Evolutionary conservation across 2,888 invertebrate genomes (phyloP).

Genomic region (Acleris holmiana): DNA sequence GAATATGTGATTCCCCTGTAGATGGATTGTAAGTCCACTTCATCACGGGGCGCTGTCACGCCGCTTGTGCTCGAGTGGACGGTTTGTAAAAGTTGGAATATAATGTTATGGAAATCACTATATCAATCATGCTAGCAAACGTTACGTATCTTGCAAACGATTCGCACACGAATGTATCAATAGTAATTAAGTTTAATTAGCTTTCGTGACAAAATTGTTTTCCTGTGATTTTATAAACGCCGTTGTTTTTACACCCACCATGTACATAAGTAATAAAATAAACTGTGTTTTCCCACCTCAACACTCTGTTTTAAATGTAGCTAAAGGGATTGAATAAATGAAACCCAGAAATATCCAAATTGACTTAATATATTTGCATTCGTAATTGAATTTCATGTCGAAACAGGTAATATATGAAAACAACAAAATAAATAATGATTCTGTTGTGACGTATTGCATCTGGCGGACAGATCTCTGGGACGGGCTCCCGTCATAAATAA

Average conservation of each 20-base stretch:
- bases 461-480: constrained; percentile 19
- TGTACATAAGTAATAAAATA: constrained; percentile 77
- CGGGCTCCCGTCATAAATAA: constrained; percentile 24
- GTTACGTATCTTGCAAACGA: constrained; percentile 63
- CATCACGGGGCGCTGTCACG: constrained; percentile 33
- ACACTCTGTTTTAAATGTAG: constrained; percentile 6
- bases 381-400: constrained; percentile 39
- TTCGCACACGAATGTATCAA: constrained; percentile 63
- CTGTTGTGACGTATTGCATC: constrained; percentile 35
- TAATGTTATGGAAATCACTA: constrained; percentile 46
- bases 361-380: constrained; percentile 39
- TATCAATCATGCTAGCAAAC: constrained; percentile 53
- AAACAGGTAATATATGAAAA: constrained; percentile 33
- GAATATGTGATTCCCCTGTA: constrained; percentile 54
- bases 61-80: constrained; percentile 2
- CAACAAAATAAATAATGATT: constrained; percentile 36
- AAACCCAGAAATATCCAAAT: constrained; percentile 25
- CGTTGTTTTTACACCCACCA: constrained; percentile 59
- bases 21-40: constrained; percentile 51
- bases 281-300: constrained; percentile 76
- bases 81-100: constrained; percentile 37
- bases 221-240: constrained; percentile 59
- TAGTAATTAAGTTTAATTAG: constrained; percentile 58
- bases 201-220: constrained; percentile 62
- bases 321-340: not conserved